Percentiles rank a stretch among this genome's conserved stretches.
These are phyloP conservation scores for Delichon dasypus DNA, from an alignment of 2,797 vertebrate genomes.

Conservation along the genomic window DNA sequence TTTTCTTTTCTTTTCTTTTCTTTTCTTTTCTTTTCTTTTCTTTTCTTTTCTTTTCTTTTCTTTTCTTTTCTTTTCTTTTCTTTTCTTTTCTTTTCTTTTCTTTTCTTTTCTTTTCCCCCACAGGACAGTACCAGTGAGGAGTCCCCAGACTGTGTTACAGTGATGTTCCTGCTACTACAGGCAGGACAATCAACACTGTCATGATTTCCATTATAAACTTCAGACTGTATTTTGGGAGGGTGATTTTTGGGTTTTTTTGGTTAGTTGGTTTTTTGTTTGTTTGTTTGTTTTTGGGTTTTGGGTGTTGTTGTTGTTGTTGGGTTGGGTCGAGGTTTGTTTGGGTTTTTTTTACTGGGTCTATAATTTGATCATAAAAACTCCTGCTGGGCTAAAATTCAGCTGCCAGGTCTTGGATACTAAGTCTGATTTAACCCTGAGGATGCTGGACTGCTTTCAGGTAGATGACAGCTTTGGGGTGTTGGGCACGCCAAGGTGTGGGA, in stretches of 20 bases:
- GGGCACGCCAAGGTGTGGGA: neutral
- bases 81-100: no score
- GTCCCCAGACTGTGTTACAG: neutral
- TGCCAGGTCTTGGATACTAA: neutral
- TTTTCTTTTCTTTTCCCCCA: accelerated
- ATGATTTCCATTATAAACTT: slow-evolving; percentile 40
- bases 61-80: no score
- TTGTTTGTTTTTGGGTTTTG: no score
- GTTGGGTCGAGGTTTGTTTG: no score
- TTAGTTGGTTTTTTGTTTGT: no score
- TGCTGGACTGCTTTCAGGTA: neutral
- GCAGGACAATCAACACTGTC: neutral
- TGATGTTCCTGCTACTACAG: slow-evolving; percentile 23
- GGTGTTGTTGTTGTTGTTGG: no score
- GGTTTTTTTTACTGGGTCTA: neutral
- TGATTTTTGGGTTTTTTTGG: neutral
- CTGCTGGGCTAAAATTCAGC: slow-evolving; percentile 24
- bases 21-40: no score
- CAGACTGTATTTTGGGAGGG: neutral
- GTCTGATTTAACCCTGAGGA: neutral
- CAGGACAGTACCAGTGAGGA: neutral
- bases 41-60: no score
- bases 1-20: no score
- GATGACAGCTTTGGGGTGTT: neutral
- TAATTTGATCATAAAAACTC: slow-evolving; percentile 27